Evolutionary conservation across 64 coral and sea anemone species (phyloP).

Genomic region (Montipora foliosa): DNA sequence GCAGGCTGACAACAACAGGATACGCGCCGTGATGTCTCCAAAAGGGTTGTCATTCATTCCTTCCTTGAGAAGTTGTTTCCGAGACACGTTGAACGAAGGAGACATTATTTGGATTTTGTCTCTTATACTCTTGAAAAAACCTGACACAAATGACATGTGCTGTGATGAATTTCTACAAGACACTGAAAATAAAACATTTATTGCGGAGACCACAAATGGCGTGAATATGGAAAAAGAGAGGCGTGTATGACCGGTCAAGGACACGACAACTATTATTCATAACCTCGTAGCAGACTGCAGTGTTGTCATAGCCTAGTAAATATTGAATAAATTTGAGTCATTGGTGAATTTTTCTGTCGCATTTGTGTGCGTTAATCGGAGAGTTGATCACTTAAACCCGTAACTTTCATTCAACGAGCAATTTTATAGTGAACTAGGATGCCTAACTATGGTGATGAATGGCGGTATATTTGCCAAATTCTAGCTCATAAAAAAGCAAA

Average conservation of each 20-base stretch:
- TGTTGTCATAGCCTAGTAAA: constrained; percentile 13
- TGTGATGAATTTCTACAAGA: constrained; percentile 37
- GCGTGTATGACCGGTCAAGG: background rate
- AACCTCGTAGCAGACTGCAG: background rate
- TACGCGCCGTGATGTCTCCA: constrained; percentile 27
- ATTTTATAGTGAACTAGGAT: background rate
- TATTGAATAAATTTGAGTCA: constrained; percentile 31
- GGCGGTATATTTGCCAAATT: background rate
- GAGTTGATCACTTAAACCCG: too few relatives aligned
- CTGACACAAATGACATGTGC: constrained; percentile 35
- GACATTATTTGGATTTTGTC: constrained; percentile 38
- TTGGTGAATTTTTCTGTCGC: background rate
- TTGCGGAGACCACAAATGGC: constrained; percentile 15
- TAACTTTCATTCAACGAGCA: too few relatives aligned
- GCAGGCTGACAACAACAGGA: background rate
- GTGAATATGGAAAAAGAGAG: background rate
- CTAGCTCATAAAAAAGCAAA: background rate
- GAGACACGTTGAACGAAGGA: constrained; percentile 12
- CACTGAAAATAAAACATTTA: constrained; percentile 6
- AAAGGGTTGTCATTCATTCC: background rate
- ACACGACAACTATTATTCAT: background rate
- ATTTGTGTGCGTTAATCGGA: too few relatives aligned
- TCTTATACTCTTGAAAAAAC: constrained; percentile 1
- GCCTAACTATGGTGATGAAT: background rate
- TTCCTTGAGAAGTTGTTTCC: constrained; percentile 20